phyloP scores from a whole-genome alignment of 1,140 invertebrate genomes.

The Drosophila rufa region DNA sequence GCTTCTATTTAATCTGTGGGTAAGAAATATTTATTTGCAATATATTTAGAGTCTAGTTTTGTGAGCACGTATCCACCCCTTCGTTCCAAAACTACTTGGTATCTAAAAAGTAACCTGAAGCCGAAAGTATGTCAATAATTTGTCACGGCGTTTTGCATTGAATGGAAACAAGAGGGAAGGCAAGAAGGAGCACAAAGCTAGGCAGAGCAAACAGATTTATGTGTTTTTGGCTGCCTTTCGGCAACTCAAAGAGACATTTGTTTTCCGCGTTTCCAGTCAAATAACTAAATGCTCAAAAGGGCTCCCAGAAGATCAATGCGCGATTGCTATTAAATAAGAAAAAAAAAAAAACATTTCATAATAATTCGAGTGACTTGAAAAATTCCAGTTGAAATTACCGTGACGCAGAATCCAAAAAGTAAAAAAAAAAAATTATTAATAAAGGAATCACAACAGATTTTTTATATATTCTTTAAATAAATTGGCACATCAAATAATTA shows the following conservation, averaged over 20 bases:
- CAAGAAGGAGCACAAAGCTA: constrained; percentile 37
- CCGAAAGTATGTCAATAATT: constrained; percentile 61
- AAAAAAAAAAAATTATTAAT: constrained; percentile 9
- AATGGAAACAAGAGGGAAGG: constrained; percentile 36
- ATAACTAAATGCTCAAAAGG: constrained; percentile 52
- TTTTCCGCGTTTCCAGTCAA: constrained; percentile 27
- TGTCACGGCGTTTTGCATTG: constrained; percentile 70
- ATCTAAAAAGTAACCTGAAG: constrained; percentile 26
- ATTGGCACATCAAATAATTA: too few species aligned
- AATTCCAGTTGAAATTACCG: constrained; percentile 51
- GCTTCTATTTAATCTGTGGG: too few species aligned
- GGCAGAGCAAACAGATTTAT: constrained; percentile 20
- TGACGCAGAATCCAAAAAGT: constrained; percentile 18
- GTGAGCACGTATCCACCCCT: too few species aligned
- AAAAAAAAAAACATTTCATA: constrained; percentile 47
- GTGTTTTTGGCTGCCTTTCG: constrained; percentile 28
- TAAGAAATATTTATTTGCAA: too few species aligned
- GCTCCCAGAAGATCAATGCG: constrained; percentile 22
- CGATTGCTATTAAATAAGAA: constrained; percentile 36
- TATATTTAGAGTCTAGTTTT: too few species aligned
- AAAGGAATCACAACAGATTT: neutral
- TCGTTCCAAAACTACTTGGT: neutral
- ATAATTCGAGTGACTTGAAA: constrained; percentile 30
- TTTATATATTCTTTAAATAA: too few species aligned
- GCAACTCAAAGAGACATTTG: constrained; percentile 45